Conservation (phyloP, 2,888 invertebrate species). For the Thalpophila matura region DNA sequence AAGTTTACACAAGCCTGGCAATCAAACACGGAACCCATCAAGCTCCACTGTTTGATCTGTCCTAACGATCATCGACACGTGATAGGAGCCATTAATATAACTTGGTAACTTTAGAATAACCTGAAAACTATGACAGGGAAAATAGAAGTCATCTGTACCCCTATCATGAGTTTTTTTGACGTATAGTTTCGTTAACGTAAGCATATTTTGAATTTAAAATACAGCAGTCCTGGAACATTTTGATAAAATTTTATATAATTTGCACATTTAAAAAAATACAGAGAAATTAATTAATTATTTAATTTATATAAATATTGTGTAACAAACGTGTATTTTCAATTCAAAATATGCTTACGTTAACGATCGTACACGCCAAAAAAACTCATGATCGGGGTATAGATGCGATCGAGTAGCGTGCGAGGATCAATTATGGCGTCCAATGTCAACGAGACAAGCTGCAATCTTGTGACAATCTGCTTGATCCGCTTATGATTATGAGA, state of each 20-base stretch:
- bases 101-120: conserved; percentile 18
- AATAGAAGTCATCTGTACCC: conserved; percentile 24
- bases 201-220: too few species aligned
- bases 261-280: too few species aligned
- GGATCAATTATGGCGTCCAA: conserved; percentile 16
- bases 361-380: too few species aligned
- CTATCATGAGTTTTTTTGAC: too few species aligned
- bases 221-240: too few species aligned
- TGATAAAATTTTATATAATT: too few species aligned
- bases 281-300: too few species aligned
- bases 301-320: too few species aligned
- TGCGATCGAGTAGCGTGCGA: conserved; percentile 26
- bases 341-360: too few species aligned
- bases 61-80: conserved; percentile 8
- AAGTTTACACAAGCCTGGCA: conserved; percentile 5
- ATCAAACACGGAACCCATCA: conserved; percentile 3
- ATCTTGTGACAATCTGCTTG: background rate
- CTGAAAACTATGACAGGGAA: conserved; percentile 14
- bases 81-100: conserved; percentile 3
- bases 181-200: too few species aligned
- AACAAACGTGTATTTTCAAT: too few species aligned
- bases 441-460: background rate
- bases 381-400: too few species aligned
- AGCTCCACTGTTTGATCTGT: conserved; percentile 7
- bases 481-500: background rate